Evolutionary conservation across 2,797 vertebrate genomes (phyloP).

Genomic region (Danio kyathit): DNA sequence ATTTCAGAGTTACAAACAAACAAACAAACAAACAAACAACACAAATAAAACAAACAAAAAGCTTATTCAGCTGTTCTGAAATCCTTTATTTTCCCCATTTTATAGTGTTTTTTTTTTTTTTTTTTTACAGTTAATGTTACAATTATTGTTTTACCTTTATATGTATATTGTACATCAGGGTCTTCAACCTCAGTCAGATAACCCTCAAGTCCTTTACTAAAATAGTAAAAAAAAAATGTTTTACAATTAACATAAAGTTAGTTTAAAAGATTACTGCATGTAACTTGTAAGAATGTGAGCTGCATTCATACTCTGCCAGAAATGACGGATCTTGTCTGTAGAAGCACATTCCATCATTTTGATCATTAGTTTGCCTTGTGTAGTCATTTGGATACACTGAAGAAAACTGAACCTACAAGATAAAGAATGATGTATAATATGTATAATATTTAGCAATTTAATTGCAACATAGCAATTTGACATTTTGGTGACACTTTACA

Average conservation of each 20-base stretch:
- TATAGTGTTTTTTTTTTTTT: too few relatives aligned
- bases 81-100: too few relatives aligned
- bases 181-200: slow-evolving; percentile 23
- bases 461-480: background rate
- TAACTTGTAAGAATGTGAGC: background rate
- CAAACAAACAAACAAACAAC: too few relatives aligned
- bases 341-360: slow-evolving; percentile 41
- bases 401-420: slow-evolving; percentile 43
- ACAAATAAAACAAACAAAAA: too few relatives aligned
- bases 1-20: slow-evolving; percentile 4
- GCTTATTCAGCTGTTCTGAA: too few relatives aligned
- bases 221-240: background rate
- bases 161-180: background rate
- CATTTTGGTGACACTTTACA: background rate
- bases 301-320: slow-evolving; percentile 24
- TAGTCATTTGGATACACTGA: slow-evolving; percentile 56
- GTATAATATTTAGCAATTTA: background rate
- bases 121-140: background rate
- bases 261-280: too few relatives aligned
- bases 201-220: slow-evolving; percentile 18
- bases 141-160: background rate
- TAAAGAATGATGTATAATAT: background rate
- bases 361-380: slow-evolving; percentile 41
- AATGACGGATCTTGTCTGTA: slow-evolving; percentile 46
- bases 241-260: background rate